Evolutionary conservation across 2,113 vertebrate genomes (phyloP), one percentile per base, ranked within the genome.

Genomic region (Jaculus jaculus): DNA sequence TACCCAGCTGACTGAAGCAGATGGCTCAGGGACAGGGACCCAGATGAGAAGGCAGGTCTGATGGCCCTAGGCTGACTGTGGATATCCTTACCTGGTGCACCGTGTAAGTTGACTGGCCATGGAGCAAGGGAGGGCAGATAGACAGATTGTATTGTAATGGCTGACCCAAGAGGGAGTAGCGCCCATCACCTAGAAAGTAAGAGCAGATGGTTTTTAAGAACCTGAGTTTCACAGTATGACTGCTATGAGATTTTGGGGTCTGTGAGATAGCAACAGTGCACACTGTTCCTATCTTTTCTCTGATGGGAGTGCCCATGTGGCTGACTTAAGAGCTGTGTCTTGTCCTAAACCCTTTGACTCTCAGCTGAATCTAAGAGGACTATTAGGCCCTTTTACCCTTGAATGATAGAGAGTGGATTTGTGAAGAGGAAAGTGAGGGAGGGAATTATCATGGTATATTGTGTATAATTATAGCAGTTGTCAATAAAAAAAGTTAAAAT

Each of bases 131-230:
- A 93, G 99, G 99, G 94, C 99, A 99, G 95, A 98, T 97, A 30
- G 98, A 98, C 87, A 99, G 98, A 93, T 99, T 99, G 96, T 99
- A 99, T 98, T 99, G 99, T 96, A 99, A 98, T 0, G 99, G 99
- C 92, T 99, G 99, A 63, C 99, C 99, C 97, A 99, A 97, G 92
- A 99, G 96, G 1, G 99, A 99, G 97, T 99, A 99, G 78, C 99
- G 98, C 1, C 99, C 99, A 4, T 99, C 99, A 95, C 99, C 99
- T 99, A 95, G 60, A 24, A 13, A 1, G 16, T 18, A 91, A 93
- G 30, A 95, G 47, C 20, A n/a, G 5, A 42, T 0, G 18, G 5
- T 58, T 60, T 82, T 84, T 75, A 65, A 84, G 63, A 85, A 61
- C 39, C 18, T 73, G 39, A 91, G 69, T 16, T 58, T 94, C 39